Base-by-base conservation (phyloP, 2,113 vertebrate genomes). In the Nerophis ophidion region DNA sequence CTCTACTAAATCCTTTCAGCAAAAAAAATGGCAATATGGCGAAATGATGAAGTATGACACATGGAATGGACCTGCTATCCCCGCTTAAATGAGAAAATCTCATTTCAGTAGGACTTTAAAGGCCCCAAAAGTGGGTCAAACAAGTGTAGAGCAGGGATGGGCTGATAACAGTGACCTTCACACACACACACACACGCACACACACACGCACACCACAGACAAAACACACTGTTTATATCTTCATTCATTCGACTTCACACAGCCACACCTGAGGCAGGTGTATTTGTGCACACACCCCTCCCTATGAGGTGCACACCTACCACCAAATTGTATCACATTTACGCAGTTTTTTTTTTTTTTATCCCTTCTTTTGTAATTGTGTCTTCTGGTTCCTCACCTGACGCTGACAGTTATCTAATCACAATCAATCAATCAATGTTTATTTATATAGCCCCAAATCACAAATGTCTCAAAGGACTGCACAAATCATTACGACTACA, bases 71-170 rank as follows among this genome's bases (percentile, higher is more conserved):
- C n/a, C n/a, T n/a, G n/a, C n/a, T n/a, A n/a, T n/a, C n/a, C n/a
- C n/a, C n/a, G n/a, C n/a, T n/a, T n/a, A n/a, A n/a, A n/a, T n/a
- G n/a, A n/a, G n/a, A n/a, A n/a, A n/a, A n/a, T n/a, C n/a, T n/a
- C n/a, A n/a, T n/a, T n/a, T n/a, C n/a, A n/a, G n/a, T n/a, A n/a
- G n/a, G n/a, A n/a, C n/a, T n/a, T n/a, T n/a, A n/a, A n/a, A 46
- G 26, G 26, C 3, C 26, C 26, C 68, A 68, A 80, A 81, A 83
- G 56, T 82, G 70, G 75, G 75, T 81, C 75, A 68, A 57, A 50
- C 5, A 13, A 57, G 62, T 70, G 81, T 61, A 11, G 58, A 16
- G 10, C 14, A 68, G 48, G 7, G 58, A 63, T 8, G 42, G 60
- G 53, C 33, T 38, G 63, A 76, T 48, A 54, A 50, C 26, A 26